Conservation (phyloP, 2,797 vertebrate genomes). For the Coluber constrictor region DNA sequence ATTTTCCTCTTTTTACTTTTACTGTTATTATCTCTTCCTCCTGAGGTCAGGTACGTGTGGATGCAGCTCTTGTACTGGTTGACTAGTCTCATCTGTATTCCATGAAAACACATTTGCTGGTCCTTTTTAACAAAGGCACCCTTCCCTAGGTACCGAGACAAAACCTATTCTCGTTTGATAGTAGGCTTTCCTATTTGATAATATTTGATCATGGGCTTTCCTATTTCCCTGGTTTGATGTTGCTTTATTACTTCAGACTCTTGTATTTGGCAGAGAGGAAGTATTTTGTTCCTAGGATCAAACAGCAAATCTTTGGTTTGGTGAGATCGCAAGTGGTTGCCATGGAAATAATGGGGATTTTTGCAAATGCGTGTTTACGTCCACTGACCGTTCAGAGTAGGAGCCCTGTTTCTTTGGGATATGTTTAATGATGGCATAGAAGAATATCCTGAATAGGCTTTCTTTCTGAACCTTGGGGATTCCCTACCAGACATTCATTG, state of each 20-base stretch:
- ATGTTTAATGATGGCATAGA: not conserved
- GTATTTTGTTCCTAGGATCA: conserved; percentile 48
- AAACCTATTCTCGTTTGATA: not conserved
- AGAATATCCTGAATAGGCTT: conserved; percentile 16
- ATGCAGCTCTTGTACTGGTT: not conserved
- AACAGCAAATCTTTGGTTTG: conserved; percentile 59
- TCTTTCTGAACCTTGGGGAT: not conserved
- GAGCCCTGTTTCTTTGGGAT: conserved; percentile 40
- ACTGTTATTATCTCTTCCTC: not conserved
- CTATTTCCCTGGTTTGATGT: conserved; percentile 33
- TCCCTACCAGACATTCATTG: not conserved
- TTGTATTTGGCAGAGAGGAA: conserved; percentile 21
- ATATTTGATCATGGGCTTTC: conserved; percentile 43
- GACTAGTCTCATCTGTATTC: conserved; percentile 25
- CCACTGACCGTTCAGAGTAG: conserved; percentile 23
- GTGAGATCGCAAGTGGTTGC: conserved; percentile 59
- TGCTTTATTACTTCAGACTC: conserved; percentile 33
- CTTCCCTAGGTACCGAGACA: not conserved
- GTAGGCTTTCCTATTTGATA: conserved; percentile 18
- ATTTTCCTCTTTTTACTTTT: not conserved
- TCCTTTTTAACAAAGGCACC: conserved; percentile 26
- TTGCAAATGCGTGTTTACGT: conserved; percentile 53
- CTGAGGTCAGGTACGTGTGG: not conserved
- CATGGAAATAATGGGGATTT: conserved; percentile 66
- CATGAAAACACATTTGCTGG: conserved; percentile 33